Evolutionary conservation across 2,888 invertebrate genomes (phyloP).

Genomic region (Elmis aenea): DNA sequence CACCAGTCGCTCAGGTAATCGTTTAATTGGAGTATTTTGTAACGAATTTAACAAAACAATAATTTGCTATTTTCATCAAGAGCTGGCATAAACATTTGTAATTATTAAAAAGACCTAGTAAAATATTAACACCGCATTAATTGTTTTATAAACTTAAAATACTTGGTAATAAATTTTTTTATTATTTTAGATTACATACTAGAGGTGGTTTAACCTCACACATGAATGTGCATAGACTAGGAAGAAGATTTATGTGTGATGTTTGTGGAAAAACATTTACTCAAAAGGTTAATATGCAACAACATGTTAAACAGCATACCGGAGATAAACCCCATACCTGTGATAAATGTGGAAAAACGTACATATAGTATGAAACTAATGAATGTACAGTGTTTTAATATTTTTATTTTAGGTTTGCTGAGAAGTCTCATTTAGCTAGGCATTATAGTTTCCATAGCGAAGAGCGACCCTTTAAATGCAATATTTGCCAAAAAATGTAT

Average conservation of each 20-base stretch:
- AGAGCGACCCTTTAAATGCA: constrained; percentile 44
- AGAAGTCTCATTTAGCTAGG: constrained; percentile 44
- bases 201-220: constrained; percentile 46
- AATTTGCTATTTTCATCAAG: too few relatives aligned
- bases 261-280: constrained; percentile 53
- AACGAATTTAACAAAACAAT: too few relatives aligned
- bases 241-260: constrained; percentile 50
- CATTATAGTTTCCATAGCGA: constrained; percentile 47
- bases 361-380: constrained; percentile 19
- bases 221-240: constrained; percentile 45
- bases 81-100: too few relatives aligned
- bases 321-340: constrained; percentile 50
- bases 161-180: too few relatives aligned
- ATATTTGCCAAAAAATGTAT: constrained; percentile 52
- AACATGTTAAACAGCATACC: constrained; percentile 48
- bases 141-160: too few relatives aligned
- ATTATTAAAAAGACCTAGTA: too few relatives aligned
- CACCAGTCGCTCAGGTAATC: too few relatives aligned
- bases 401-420: constrained; percentile 40
- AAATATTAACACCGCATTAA: too few relatives aligned
- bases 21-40: too few relatives aligned
- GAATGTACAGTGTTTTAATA: not conserved
- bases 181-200: constrained; percentile 42
- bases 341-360: constrained; percentile 48
- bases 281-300: constrained; percentile 51